phyloP scores from a whole-genome alignment of 1,140 invertebrate genomes.

The Ruditapes philippinarum region DNA sequence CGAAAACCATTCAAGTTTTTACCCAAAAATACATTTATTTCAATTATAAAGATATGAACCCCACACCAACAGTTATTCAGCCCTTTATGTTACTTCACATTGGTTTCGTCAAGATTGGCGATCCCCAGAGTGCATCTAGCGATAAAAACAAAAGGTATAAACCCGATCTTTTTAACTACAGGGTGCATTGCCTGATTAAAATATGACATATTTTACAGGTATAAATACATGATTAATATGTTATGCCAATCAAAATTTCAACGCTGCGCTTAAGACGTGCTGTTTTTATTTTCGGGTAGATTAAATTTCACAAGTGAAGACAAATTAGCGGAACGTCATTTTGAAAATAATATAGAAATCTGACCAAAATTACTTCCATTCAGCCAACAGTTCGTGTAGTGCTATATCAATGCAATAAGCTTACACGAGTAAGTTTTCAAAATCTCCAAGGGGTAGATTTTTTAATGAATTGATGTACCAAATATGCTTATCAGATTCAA shows the following conservation, averaged over 20 bases:
- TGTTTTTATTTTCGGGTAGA: constrained; percentile 27
- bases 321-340: constrained; percentile 38
- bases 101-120: no score
- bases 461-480: constrained; percentile 26
- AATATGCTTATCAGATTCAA: constrained; percentile 19
- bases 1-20: no score
- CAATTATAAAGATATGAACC: no score
- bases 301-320: constrained; percentile 27
- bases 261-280: not conserved
- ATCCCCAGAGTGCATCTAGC: not conserved
- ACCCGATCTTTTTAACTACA: not conserved
- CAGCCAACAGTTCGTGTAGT: not conserved
- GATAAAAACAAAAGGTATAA: not conserved
- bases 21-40: no score
- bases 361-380: not conserved
- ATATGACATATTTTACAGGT: constrained; percentile 30
- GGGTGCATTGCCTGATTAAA: not conserved
- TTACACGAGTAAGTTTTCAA: not conserved
- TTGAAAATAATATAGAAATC: constrained; percentile 23
- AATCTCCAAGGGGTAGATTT: not conserved
- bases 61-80: no score
- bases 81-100: no score
- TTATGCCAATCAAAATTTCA: constrained; percentile 31
- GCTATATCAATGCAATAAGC: not conserved
- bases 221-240: constrained; percentile 20